These are phyloP conservation scores for Hippotragus niger DNA, from an alignment of 2,113 vertebrate genomes.

Conservation along the genomic window DNA sequence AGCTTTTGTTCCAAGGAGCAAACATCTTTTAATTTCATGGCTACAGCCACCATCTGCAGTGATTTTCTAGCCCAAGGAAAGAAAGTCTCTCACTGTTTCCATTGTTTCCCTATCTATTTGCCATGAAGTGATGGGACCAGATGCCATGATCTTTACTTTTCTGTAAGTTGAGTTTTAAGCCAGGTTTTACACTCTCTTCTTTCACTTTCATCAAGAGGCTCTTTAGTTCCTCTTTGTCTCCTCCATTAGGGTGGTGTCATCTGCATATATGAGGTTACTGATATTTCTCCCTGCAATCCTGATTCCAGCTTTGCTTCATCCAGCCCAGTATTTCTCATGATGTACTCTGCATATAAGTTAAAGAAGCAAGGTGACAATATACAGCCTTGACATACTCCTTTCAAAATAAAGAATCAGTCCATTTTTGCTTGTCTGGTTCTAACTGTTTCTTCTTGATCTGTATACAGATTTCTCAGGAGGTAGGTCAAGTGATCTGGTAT, in stretches of 20 bases:
- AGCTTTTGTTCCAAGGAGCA: background rate
- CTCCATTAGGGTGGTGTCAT: background rate
- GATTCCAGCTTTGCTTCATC: background rate
- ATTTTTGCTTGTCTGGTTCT: background rate
- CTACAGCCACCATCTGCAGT: background rate
- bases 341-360: background rate
- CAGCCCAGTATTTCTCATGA: background rate
- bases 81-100: background rate
- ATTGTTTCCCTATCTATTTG: background rate
- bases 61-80: background rate
- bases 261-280: background rate
- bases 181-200: background rate
- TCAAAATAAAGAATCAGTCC: background rate
- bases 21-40: background rate
- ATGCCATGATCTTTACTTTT: background rate
- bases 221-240: background rate
- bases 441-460: background rate
- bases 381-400: background rate
- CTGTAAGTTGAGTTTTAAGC: background rate
- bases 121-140: background rate
- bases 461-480: background rate
- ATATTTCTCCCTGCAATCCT: background rate
- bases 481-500: background rate
- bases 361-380: background rate
- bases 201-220: background rate